Conservation (phyloP, 2,113 vertebrate genomes). For the Kryptolebias marmoratus region DNA sequence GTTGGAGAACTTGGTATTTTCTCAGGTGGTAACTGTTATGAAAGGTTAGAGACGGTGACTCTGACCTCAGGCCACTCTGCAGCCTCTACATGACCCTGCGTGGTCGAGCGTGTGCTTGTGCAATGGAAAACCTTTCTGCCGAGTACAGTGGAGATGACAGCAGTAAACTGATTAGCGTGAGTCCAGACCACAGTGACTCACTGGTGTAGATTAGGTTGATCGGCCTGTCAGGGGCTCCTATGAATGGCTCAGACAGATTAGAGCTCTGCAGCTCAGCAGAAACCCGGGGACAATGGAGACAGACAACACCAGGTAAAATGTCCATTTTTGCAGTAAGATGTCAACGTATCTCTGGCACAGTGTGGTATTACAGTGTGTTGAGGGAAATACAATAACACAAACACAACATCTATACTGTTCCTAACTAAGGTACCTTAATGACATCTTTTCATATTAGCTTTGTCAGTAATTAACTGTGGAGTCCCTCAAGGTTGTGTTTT, state of each 20-base stretch:
- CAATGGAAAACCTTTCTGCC: conserved; percentile 26
- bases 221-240: conserved; percentile 33
- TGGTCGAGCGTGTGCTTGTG: conserved; percentile 16
- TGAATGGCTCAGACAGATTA: conserved; percentile 75
- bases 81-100: background rate
- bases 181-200: conserved; percentile 43
- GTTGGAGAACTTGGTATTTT: no score
- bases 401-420: no score
- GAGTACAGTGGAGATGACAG: conserved; percentile 7
- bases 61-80: background rate
- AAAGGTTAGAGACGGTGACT: no score
- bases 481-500: no score
- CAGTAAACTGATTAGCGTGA: conserved; percentile 35
- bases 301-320: background rate
- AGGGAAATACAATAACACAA: no score
- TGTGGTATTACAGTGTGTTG: background rate
- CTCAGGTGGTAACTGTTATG: no score
- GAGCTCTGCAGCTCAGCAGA: conserved; percentile 39
- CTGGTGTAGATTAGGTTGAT: conserved; percentile 47
- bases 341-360: background rate
- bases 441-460: no score
- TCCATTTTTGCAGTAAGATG: background rate
- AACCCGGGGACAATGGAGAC: conserved; percentile 4
- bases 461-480: no score
- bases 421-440: no score